Conservation (phyloP, 1,140 invertebrate genomes). For the Caenorhabditis remanei region DNA sequence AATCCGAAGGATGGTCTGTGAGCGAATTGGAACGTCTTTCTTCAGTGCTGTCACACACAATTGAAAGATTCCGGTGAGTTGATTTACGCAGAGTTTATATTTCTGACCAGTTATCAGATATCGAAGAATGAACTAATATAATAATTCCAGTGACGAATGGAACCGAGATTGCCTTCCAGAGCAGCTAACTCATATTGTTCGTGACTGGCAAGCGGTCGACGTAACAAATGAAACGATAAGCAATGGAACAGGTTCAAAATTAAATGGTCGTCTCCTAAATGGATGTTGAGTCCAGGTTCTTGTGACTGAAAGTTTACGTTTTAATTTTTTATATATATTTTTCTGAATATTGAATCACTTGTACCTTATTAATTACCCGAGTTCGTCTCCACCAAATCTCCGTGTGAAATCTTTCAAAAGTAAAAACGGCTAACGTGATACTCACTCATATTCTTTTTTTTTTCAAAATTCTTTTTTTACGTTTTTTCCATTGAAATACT, state of each 20-base stretch:
- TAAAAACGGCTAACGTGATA: slow-evolving; percentile 33
- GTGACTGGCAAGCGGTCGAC: slow-evolving; percentile 16
- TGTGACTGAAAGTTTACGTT: too few species aligned
- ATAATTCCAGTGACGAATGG: slow-evolving; percentile 39
- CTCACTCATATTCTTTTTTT: not conserved
- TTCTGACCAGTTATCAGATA: not conserved
- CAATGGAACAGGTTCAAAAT: not conserved
- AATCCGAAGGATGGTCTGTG: slow-evolving; percentile 54
- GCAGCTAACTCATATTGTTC: slow-evolving; percentile 12
- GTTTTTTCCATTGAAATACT: not conserved
- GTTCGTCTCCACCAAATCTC: not conserved
- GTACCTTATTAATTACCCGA: not conserved
- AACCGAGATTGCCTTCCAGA: slow-evolving; percentile 34
- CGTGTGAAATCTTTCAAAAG: not conserved
- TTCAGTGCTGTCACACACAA: slow-evolving; percentile 42
- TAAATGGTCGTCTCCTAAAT: not conserved
- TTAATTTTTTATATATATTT: too few species aligned
- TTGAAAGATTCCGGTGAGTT: slow-evolving; percentile 52
- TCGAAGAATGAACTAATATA: too few species aligned
- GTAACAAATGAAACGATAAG: not conserved
- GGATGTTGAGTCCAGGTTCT: not conserved
- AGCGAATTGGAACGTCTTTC: slow-evolving; percentile 58
- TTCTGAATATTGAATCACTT: not conserved
- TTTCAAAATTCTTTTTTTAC: too few species aligned
- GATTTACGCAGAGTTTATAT: not conserved